Conservation (phyloP, 1,140 invertebrate species). For the Triops cancriformis region DNA sequence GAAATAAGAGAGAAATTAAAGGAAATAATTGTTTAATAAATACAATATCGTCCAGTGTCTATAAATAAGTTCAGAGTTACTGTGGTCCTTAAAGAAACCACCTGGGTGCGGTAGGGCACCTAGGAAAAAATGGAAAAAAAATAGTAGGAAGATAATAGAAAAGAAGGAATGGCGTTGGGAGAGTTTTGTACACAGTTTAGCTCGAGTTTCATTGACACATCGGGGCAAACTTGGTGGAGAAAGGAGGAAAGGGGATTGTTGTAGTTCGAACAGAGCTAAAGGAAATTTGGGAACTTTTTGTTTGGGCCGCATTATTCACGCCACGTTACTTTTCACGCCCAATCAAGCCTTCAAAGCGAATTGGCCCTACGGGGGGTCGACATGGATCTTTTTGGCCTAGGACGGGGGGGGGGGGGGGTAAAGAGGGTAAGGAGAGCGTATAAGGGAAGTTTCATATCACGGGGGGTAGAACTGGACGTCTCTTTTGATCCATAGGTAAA, state of each 20-base stretch:
- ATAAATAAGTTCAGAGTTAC: too few species aligned
- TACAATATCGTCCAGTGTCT: too few species aligned
- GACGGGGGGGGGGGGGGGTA: background rate
- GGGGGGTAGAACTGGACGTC: background rate
- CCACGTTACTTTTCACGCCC: constrained; percentile 12
- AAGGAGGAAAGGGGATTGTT: background rate
- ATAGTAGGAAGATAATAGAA: background rate
- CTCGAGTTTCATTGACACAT: background rate
- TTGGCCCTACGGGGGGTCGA: background rate
- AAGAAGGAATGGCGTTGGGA: background rate
- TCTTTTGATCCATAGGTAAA: background rate
- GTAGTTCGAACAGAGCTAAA: too few species aligned
- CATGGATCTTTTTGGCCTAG: background rate
- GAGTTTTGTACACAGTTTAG: background rate
- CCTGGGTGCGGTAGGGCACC: too few species aligned
- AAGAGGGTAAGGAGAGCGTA: background rate
- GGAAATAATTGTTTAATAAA: too few species aligned
- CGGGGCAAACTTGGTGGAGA: background rate
- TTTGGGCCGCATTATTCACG: background rate
- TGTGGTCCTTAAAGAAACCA: too few species aligned
- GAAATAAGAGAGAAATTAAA: too few species aligned
- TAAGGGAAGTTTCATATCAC: background rate
- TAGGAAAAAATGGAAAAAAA: too few species aligned
- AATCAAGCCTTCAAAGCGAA: constrained; percentile 10
- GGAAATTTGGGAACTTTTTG: background rate